Evolutionary conservation across 2,888 invertebrate species (phyloP).

Genomic region (Operophtera brumata): DNA sequence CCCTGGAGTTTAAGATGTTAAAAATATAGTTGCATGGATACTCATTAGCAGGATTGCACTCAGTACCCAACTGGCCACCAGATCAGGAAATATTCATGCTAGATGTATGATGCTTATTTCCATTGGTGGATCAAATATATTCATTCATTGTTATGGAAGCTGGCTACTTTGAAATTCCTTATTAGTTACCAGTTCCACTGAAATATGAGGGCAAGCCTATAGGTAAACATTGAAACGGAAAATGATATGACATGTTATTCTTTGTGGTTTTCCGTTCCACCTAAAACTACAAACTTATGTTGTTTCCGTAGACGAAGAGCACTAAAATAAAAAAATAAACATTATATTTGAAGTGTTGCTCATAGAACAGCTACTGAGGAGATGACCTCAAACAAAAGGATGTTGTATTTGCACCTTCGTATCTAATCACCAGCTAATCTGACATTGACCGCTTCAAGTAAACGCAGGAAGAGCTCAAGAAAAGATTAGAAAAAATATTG

Average conservation of each 20-base stretch:
- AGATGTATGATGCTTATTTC: too few species aligned
- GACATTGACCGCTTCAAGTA: constrained; percentile 25
- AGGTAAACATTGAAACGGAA: too few species aligned
- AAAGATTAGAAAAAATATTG: constrained; percentile 19
- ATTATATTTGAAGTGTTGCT: constrained; percentile 3
- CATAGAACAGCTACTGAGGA: constrained; percentile 7
- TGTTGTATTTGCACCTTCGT: constrained; percentile 21
- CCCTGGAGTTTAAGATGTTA: too few species aligned
- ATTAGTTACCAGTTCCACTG: too few species aligned
- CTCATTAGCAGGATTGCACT: too few species aligned
- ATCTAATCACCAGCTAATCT: constrained; percentile 24
- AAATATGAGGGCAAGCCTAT: too few species aligned
- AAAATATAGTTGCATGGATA: too few species aligned
- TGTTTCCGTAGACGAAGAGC: not conserved
- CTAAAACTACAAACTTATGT: not conserved
- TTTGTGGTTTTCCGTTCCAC: not conserved
- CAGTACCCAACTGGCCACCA: too few species aligned
- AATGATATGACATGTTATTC: not conserved
- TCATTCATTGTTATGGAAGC: too few species aligned
- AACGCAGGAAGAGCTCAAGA: constrained; percentile 22
- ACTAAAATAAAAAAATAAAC: not conserved
- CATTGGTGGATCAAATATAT: too few species aligned
- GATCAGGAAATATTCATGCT: too few species aligned
- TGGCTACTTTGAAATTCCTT: too few species aligned
- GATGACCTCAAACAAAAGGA: constrained; percentile 23